Percentiles rank a stretch among this genome's conserved stretches.
These are phyloP conservation scores for Ophion obscuratus DNA, from an alignment of 2,888 invertebrate species.

Conservation along the genomic window DNA sequence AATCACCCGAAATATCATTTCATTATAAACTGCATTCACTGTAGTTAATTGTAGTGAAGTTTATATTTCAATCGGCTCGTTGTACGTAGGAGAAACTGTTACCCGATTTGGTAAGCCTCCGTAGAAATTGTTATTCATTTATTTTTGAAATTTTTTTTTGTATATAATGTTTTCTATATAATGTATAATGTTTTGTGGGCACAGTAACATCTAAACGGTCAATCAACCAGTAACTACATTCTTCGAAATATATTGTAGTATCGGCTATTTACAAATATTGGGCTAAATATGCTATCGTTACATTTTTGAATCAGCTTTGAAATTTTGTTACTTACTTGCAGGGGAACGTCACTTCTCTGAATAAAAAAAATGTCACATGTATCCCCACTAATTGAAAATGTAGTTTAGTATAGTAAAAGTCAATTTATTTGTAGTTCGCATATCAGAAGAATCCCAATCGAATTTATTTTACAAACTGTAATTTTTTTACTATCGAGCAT, in stretches of 20 bases:
- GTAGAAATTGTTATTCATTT: not conserved
- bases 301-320: not conserved
- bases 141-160: not conserved
- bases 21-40: no score
- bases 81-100: no score
- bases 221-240: not conserved
- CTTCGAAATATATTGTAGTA: not conserved
- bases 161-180: no score
- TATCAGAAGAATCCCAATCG: not conserved
- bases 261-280: not conserved
- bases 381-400: not conserved
- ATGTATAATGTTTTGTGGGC: not conserved
- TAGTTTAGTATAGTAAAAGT: not conserved
- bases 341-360: not conserved
- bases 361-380: not conserved
- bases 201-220: not conserved
- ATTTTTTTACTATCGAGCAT: not conserved
- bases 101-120: not conserved
- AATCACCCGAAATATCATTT: no score
- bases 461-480: not conserved
- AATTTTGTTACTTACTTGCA: not conserved
- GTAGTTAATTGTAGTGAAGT: no score
- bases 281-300: not conserved
- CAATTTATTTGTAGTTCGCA: not conserved
- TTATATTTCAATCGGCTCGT: no score